Evolutionary conservation across 1,140 invertebrate species (phyloP).

Genomic region (Lasaia peninsularis): DNA sequence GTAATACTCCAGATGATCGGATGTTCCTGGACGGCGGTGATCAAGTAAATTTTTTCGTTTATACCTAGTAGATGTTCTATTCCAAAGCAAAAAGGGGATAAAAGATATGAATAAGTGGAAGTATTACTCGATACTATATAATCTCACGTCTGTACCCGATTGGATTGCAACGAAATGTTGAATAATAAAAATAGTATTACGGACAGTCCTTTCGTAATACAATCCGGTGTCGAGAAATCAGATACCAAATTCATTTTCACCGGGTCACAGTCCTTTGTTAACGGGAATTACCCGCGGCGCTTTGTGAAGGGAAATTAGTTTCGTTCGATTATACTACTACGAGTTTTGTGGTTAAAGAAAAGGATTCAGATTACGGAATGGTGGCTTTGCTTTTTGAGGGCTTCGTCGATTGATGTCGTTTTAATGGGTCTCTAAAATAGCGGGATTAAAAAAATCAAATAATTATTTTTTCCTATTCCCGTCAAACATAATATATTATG

Average conservation of each 20-base stretch:
- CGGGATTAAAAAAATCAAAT: neutral
- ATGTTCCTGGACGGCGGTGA: too few species aligned
- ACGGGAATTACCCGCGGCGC: slow-evolving; percentile 22
- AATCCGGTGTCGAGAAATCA: slow-evolving; percentile 17
- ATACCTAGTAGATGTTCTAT: too few species aligned
- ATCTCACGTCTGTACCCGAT: too few species aligned
- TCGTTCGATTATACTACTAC: slow-evolving; percentile 18
- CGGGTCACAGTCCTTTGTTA: slow-evolving; percentile 24
- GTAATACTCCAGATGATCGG: too few species aligned
- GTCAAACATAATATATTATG: too few species aligned
- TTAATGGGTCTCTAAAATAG: neutral
- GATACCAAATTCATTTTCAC: slow-evolving; percentile 16
- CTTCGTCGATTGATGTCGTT: neutral
- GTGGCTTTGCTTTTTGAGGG: neutral
- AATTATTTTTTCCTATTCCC: neutral
- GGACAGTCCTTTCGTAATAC: neutral
- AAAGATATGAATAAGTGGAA: too few species aligned
- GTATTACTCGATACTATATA: too few species aligned
- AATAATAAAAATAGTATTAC: neutral
- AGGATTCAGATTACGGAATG: neutral
- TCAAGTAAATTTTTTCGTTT: too few species aligned
- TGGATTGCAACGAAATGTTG: neutral
- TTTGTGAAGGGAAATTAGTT: slow-evolving; percentile 25
- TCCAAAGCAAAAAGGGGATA: too few species aligned
- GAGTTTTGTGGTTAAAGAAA: neutral